phyloP scores from a whole-genome alignment of 64 coral and sea anemone species.

The Dendronephthya gigantea region DNA sequence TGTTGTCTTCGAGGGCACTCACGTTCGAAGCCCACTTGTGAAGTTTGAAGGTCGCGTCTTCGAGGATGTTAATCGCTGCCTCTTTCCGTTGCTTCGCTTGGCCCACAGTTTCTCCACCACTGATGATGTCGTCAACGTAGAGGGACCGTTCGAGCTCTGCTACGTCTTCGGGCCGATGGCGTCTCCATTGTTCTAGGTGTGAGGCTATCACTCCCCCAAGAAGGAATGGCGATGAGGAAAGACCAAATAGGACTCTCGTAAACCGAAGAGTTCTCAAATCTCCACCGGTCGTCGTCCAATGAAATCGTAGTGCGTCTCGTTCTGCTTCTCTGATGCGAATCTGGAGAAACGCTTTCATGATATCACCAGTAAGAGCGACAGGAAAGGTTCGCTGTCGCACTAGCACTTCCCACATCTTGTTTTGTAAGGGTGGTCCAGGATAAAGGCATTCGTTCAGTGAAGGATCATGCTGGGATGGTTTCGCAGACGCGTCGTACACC shows the following conservation, averaged over 20 bases:
- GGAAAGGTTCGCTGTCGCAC: constrained; percentile 16
- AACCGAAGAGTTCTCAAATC: background rate
- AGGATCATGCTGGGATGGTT: background rate
- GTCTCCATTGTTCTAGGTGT: too few relatives aligned
- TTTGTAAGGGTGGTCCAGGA: constrained; percentile 32
- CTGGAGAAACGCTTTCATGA: too few relatives aligned
- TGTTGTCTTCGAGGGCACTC: too few relatives aligned
- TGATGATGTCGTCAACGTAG: background rate
- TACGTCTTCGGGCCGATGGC: background rate
- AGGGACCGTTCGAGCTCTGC: background rate
- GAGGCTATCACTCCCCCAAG: background rate
- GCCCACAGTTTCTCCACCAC: background rate
- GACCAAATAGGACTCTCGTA: background rate
- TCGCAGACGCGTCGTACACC: constrained; percentile 20
- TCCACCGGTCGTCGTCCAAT: background rate
- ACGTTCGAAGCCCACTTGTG: too few relatives aligned
- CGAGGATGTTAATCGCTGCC: too few relatives aligned
- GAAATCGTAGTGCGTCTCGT: background rate
- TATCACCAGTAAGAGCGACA: constrained; percentile 8
- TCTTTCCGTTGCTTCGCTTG: too few relatives aligned
- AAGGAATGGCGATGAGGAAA: background rate
- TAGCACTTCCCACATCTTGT: background rate
- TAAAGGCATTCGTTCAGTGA: constrained; percentile 33
- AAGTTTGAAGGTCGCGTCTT: too few relatives aligned
- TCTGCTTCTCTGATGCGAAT: background rate